A percentile compares a stretch with the other conserved stretches of the same genome.
Conservation (phyloP, 2,888 invertebrate genomes). For the Acleris sparsana region DNA sequence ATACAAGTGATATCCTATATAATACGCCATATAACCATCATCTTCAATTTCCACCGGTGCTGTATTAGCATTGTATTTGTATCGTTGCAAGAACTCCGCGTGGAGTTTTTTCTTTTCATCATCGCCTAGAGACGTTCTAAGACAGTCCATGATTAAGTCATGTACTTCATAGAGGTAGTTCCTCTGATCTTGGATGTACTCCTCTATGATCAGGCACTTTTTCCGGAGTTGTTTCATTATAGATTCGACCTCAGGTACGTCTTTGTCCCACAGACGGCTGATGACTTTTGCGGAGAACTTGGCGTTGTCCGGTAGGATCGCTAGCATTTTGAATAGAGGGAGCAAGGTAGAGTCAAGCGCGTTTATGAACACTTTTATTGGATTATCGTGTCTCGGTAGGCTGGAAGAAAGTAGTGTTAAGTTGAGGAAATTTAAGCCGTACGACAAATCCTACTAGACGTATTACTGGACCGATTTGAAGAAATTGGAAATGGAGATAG, state of each 20-base stretch:
- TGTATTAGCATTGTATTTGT: slow-evolving; percentile 76
- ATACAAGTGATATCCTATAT: slow-evolving; percentile 88
- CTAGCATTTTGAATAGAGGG: slow-evolving; percentile 84
- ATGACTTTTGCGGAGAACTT: slow-evolving; percentile 85
- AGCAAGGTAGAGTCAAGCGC: slow-evolving; percentile 76
- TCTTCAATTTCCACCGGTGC: slow-evolving; percentile 84
- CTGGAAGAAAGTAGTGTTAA: slow-evolving; percentile 58
- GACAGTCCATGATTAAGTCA: slow-evolving; percentile 86
- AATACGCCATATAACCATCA: slow-evolving; percentile 89
- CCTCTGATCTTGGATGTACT: slow-evolving; percentile 83
- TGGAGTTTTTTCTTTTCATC: slow-evolving; percentile 80
- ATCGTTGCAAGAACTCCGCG: slow-evolving; percentile 83
- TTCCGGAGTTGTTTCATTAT: slow-evolving; percentile 85
- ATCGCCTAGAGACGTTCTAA: slow-evolving; percentile 74
- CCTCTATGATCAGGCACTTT: slow-evolving; percentile 86
- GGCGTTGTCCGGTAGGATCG: slow-evolving; percentile 87
- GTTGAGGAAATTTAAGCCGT: too few relatives aligned
- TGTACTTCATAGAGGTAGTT: slow-evolving; percentile 88
- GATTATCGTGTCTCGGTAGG: slow-evolving; percentile 60
- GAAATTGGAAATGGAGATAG: too few relatives aligned
- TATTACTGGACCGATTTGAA: too few relatives aligned
- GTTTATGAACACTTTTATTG: slow-evolving; percentile 84
- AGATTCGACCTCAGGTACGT: slow-evolving; percentile 79
- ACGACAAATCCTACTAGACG: too few relatives aligned
- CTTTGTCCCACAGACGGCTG: slow-evolving; percentile 69